A percentile compares a stretch with the other conserved stretches of the same genome.
Conservation (phyloP, 2,113 vertebrate species). For the Picathartes gymnocephalus region DNA sequence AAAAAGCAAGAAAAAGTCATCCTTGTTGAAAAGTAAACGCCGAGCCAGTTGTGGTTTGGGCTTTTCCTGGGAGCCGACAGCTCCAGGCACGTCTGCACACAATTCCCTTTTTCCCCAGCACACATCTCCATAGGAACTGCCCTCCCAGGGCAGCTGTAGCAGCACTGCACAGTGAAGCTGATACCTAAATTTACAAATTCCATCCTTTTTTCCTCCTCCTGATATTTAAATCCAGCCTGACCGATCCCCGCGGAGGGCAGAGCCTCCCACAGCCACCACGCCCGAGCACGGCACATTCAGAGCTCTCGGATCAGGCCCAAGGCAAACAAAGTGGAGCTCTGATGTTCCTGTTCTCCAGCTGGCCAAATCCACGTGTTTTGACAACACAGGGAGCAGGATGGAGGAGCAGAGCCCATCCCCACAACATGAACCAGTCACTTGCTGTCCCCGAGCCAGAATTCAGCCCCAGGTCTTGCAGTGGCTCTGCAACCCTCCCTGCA, state of each 20-base stretch:
- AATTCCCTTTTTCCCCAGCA: neutral
- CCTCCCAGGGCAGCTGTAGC: neutral
- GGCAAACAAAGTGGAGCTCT: neutral
- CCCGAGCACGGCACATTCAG: neutral
- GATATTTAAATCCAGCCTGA: neutral
- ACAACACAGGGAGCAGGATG: neutral
- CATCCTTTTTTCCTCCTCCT: neutral
- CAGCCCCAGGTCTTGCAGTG: neutral
- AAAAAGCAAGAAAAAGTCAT: neutral
- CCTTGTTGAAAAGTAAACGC: neutral
- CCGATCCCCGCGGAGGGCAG: neutral
- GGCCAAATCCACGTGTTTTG: neutral
- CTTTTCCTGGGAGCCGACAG: neutral
- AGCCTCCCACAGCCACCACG: neutral
- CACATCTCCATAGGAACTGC: neutral
- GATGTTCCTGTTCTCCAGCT: neutral
- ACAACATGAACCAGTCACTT: neutral
- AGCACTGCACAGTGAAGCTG: neutral
- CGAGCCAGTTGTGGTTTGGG: neutral
- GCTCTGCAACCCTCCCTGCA: neutral
- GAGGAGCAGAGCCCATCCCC: neutral
- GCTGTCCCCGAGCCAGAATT: neutral
- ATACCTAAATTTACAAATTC: neutral
- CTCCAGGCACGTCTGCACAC: neutral
- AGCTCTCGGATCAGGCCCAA: neutral